A percentile compares a stretch with the other conserved stretches of the same genome.
Evolutionary conservation across 2,888 invertebrate genomes (phyloP).

Genomic region (Epirrhoe tristata): DNA sequence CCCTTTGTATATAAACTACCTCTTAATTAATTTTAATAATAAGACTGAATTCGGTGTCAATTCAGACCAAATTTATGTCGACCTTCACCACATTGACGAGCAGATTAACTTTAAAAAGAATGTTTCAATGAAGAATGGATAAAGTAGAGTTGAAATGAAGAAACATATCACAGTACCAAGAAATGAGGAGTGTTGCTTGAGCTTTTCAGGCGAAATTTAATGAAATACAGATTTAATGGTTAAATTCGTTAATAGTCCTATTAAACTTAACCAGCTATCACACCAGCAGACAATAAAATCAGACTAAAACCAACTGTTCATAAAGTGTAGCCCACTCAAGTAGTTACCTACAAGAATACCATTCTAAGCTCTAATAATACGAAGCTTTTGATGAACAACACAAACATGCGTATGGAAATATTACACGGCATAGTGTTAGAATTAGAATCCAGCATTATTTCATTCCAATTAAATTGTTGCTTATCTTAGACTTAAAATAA

Average conservation of each 20-base stretch:
- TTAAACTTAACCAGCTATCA: slow-evolving; percentile 6
- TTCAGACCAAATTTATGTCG: slow-evolving; percentile 65
- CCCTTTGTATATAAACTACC: slow-evolving; percentile 72
- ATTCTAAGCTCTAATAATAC: slow-evolving; percentile 2
- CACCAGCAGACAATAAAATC: slow-evolving; percentile 24
- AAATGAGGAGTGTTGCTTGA: slow-evolving; percentile 19
- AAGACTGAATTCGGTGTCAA: slow-evolving; percentile 86
- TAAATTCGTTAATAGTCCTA: slow-evolving; percentile 4
- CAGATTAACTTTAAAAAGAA: slow-evolving; percentile 19
- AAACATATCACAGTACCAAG: slow-evolving; percentile 31
- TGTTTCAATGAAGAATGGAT: not conserved
- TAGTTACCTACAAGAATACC: not conserved
- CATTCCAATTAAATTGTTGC: slow-evolving; percentile 18
- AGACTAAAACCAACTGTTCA: slow-evolving; percentile 10
- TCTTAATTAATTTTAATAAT: slow-evolving; percentile 71
- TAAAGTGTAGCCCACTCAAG: not conserved
- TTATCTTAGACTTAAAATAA: not conserved
- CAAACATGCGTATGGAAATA: slow-evolving; percentile 22
- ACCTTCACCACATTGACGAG: slow-evolving; percentile 47
- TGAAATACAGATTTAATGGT: not conserved
- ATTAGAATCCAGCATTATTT: slow-evolving; percentile 23
- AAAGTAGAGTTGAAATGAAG: slow-evolving; percentile 19
- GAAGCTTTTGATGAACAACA: slow-evolving; percentile 13
- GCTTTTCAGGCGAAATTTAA: slow-evolving; percentile 13
- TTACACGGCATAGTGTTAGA: slow-evolving; percentile 26